Evolutionary conservation across 2,797 vertebrate genomes (phyloP).

Genomic region (Knipowitschia caucasica): DNA sequence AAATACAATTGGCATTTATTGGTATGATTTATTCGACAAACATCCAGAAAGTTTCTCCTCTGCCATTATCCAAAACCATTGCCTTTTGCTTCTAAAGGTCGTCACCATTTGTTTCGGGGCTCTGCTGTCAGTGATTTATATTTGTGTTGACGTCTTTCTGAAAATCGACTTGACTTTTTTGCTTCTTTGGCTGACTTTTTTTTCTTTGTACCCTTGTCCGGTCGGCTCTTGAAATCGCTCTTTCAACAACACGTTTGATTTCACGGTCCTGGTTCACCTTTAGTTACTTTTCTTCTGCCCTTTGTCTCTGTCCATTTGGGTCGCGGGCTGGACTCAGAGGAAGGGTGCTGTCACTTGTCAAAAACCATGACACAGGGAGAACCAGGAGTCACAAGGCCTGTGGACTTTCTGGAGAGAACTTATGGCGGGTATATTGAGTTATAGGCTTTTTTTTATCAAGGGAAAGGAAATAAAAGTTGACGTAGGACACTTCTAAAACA

Average conservation of each 20-base stretch:
- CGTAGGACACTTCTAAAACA: too few relatives aligned
- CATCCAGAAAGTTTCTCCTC: neutral
- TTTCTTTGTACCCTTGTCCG: constrained; percentile 9
- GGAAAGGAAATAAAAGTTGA: too few relatives aligned
- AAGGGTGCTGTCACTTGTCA: constrained; percentile 36
- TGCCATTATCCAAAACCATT: neutral
- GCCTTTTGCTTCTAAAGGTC: neutral
- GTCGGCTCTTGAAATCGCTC: neutral
- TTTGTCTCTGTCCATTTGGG: constrained; percentile 20
- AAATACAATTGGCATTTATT: too few relatives aligned
- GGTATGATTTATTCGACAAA: neutral
- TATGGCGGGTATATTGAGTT: too few relatives aligned
- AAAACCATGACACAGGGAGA: constrained; percentile 32
- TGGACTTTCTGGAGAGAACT: too few relatives aligned
- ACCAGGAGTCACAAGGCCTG: constrained; percentile 22
- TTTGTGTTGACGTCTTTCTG: neutral
- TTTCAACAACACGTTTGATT: constrained; percentile 2
- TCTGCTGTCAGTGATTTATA: constrained; percentile 1
- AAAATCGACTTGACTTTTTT: constrained; percentile 8
- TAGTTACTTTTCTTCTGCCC: constrained; percentile 11
- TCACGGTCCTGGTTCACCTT: constrained; percentile 21
- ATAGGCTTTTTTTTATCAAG: too few relatives aligned
- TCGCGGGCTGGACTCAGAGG: constrained; percentile 16
- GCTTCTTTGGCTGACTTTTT: constrained; percentile 3
- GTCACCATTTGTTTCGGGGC: neutral